Conservation (phyloP, 2,797 vertebrate genomes). For the Trichosurus vulpecula region DNA sequence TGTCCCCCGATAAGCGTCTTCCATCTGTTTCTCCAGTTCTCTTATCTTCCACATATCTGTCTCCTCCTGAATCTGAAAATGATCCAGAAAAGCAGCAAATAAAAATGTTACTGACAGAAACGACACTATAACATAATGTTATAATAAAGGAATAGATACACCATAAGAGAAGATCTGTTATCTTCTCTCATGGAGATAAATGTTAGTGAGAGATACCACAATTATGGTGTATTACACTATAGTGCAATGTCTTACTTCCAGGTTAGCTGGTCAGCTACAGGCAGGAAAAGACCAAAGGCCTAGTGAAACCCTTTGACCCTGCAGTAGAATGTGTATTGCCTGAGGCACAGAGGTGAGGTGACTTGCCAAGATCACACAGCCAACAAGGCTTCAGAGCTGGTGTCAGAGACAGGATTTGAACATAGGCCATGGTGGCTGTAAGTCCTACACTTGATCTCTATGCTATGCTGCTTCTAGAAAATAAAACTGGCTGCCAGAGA, state of each 20-base stretch:
- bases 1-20: conserved; percentile 81
- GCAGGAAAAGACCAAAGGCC: background rate
- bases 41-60: conserved; percentile 97
- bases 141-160: background rate
- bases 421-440: background rate
- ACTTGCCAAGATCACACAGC: background rate
- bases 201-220: background rate
- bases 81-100: background rate
- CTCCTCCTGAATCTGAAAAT: conserved; percentile 89
- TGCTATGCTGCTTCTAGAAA: background rate
- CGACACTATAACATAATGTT: conserved; percentile 20
- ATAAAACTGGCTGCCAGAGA: background rate
- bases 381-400: background rate
- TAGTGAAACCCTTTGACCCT: background rate
- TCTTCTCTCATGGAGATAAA: background rate
- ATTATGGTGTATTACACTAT: background rate
- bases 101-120: conserved; percentile 52
- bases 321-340: background rate
- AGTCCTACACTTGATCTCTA: background rate
- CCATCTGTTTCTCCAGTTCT: conserved; percentile 89
- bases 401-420: background rate
- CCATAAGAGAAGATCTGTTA: background rate
- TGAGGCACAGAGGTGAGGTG: background rate
- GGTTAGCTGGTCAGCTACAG: background rate
- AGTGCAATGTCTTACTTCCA: background rate